phyloP scores from a whole-genome alignment of 2,888 invertebrate species.

The Unio delphinus region DNA sequence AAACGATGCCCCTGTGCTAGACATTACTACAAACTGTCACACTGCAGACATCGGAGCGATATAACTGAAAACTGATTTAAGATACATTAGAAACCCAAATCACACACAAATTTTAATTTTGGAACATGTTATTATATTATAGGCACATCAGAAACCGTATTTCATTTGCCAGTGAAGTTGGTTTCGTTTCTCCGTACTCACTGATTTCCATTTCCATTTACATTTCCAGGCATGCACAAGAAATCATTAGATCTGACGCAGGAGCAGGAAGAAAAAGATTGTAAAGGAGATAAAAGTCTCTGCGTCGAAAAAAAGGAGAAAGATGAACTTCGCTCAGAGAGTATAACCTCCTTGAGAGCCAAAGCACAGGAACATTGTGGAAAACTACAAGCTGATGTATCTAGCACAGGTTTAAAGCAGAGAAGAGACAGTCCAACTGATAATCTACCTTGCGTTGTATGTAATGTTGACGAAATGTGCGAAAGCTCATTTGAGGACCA shows the following conservation, averaged over 20 bases:
- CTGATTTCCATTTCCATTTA: no score
- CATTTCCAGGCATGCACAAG: conserved; percentile 93
- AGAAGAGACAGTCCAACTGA: conserved; percentile 2
- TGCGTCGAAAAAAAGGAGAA: conserved; percentile 28
- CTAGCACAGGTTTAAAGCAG: conserved; percentile 6
- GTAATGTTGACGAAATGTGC: conserved; percentile 3
- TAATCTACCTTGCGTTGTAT: not conserved
- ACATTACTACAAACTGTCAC: no score
- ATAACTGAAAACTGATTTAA: no score
- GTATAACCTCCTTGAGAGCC: conserved; percentile 92
- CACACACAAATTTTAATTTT: no score
- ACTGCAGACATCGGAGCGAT: no score
- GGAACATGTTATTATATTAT: no score
- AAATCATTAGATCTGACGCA: conserved; percentile 97
- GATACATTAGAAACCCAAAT: no score
- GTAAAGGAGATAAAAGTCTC: conserved; percentile 24
- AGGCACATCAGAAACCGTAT: no score
- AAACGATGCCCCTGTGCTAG: no score
- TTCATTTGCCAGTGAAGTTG: no score
- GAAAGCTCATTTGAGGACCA: conserved; percentile 21
- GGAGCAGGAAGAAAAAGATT: conserved; percentile 83
- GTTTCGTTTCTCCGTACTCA: no score
- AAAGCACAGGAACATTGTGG: conserved; percentile 91
- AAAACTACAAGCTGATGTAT: conserved; percentile 43
- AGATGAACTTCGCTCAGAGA: conserved; percentile 83